Conservation (phyloP, 2,113 vertebrate genomes). For the Camelus bactrianus region DNA sequence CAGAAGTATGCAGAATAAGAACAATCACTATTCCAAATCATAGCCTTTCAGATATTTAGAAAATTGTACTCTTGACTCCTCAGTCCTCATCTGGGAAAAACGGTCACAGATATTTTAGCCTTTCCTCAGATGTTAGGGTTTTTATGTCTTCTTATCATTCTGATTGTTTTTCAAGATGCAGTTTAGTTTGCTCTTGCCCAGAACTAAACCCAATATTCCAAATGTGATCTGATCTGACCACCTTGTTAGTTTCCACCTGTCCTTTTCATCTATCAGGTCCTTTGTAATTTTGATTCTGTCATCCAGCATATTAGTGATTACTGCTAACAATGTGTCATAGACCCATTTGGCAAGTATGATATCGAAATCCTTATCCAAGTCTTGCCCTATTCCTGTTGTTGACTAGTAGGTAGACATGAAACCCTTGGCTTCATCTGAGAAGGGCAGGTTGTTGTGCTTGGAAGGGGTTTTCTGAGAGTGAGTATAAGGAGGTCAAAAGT, state of each 20-base stretch:
- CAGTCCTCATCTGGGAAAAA: background rate
- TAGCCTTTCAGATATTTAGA: background rate
- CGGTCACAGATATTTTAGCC: background rate
- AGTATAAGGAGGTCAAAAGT: background rate
- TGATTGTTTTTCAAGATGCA: background rate
- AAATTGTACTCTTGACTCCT: background rate
- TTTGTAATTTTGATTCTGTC: slow-evolving; percentile 43
- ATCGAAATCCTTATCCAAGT: background rate
- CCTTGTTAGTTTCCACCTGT: slow-evolving; percentile 44
- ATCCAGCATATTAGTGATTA: slow-evolving; percentile 28
- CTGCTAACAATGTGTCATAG: background rate
- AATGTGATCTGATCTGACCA: slow-evolving; percentile 16
- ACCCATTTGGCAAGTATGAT: background rate
- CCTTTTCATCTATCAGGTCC: slow-evolving; percentile 49
- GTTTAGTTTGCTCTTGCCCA: slow-evolving; percentile 29
- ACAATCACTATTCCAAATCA: background rate
- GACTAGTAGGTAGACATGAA: background rate
- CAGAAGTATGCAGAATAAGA: background rate
- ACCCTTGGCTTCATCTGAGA: background rate
- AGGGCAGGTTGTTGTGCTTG: background rate
- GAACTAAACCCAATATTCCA: slow-evolving; percentile 37
- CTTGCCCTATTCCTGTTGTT: background rate
- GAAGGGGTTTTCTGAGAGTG: background rate
- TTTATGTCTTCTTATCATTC: background rate
- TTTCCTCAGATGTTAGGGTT: background rate